Base-by-base conservation (phyloP, 2,113 vertebrate species). In the Menidia beryllina region DNA sequence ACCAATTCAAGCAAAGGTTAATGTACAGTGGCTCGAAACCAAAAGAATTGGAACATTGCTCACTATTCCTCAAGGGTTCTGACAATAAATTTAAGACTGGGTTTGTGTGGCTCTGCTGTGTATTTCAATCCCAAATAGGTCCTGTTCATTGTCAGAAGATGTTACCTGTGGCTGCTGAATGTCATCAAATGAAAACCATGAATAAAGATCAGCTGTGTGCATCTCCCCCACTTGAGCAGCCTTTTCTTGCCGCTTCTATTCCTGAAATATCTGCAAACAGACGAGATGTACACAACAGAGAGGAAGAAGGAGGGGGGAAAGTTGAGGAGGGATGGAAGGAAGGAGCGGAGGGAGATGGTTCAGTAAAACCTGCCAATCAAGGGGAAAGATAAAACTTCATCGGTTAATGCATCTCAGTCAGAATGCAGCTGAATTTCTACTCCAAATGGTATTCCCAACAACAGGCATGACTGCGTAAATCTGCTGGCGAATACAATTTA, bases 151-250 rank as follows among this genome's bases (percentile, higher is more conserved):
- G 50, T 21, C 43, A 19, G 10, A 54, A 43, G 69, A 69, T 39
- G 1, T 53, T 68, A 88, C 71, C 83, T 85, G 77, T 60, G 70
- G 70, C 43, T 3, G 27, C 50, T 52, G 47, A 51, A 49, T 57
- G 57, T 64, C 21, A 0, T 75, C 45, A 68, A 71, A 70, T 13
- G 20, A 61, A n/a, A 23, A 47, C 26, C 5, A 78, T 82, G 69
- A 83, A 83, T 88, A 75, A 80, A 81, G 64, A 84, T 84, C 60
- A 84, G 71, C 78, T 11, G 11, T 25, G 59, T 9, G 19, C 2
- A 7, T 62, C 45, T 36, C 21, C n/a, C n/a, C 38, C 38, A 52
- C 39, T 58, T 27, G 60, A 65, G 62, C 25, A 24, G 63, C 17
- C 8, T 58, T 27, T 68, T n/a, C n/a, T n/a, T n/a, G n/a, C 45